These are phyloP conservation scores for Dolichopus griseipennis DNA, from an alignment of 2,888 invertebrate genomes.

Conservation along the genomic window DNA sequence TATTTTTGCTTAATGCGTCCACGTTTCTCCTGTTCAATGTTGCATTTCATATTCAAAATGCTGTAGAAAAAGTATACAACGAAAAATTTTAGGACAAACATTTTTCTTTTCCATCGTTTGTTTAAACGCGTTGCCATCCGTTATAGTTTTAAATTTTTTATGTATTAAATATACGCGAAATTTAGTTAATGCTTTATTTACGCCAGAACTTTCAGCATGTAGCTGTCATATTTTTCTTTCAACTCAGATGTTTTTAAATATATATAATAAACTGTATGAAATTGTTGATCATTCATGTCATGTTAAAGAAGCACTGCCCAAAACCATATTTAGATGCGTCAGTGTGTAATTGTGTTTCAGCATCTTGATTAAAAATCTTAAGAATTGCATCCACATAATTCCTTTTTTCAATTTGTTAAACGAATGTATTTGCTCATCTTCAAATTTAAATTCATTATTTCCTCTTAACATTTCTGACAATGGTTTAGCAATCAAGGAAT, in stretches of 20 bases:
- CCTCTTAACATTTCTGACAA: slow-evolving; percentile 4
- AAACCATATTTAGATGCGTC: slow-evolving; percentile 15
- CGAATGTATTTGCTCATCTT: background rate
- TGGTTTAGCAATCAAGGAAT: slow-evolving; percentile 14
- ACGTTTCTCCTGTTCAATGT: too few relatives aligned
- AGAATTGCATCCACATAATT: slow-evolving; percentile 10
- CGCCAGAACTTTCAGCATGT: slow-evolving; percentile 22
- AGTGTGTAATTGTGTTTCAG: slow-evolving; percentile 16
- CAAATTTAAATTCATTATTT: slow-evolving; percentile 15
- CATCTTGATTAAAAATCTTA: slow-evolving; percentile 9
- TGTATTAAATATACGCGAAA: slow-evolving; percentile 29
- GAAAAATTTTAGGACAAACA: too few relatives aligned
- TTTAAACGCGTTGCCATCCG: slow-evolving; percentile 29
- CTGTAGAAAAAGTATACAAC: too few relatives aligned
- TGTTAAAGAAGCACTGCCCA: slow-evolving; percentile 16
- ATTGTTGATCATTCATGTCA: background rate
- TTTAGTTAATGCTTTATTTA: slow-evolving; percentile 13
- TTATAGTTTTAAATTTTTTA: slow-evolving; percentile 27
- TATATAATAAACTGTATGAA: slow-evolving; percentile 11
- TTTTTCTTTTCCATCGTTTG: slow-evolving; percentile 27
- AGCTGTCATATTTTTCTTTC: slow-evolving; percentile 28
- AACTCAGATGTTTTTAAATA: slow-evolving; percentile 17
- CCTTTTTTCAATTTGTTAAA: slow-evolving; percentile 9
- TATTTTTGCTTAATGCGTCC: too few relatives aligned
- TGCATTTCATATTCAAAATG: too few relatives aligned